Base-by-base conservation (phyloP, 2,888 invertebrate genomes). In the Cotesia congregata region DNA sequence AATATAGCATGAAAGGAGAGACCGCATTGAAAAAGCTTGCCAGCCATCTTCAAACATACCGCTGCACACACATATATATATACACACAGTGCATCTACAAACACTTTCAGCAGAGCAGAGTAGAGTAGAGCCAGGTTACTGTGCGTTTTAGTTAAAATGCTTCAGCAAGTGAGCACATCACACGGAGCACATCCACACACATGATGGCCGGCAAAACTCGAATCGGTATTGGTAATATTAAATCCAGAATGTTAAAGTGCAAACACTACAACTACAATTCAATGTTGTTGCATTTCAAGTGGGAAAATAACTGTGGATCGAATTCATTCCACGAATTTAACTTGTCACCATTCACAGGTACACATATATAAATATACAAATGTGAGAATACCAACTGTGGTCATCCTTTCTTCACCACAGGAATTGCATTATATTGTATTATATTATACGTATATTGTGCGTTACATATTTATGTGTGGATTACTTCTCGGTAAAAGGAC, bases 301-400 rank as follows among this genome's bases (percentile, higher is more conserved):
- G 50, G 50, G 62, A 40, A 72, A 20, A 40, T 40, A 40, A 62
- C 41, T 62, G 72, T 72, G 72, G 15, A 76, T 76, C 76, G 76
- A 76, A 76, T 76, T 59, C 73, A 50, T 76, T 76, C 73, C 67
- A 64, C 68, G 76, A 76, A 76, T 69, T 73, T 64, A 62, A 69
- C 72, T 73, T 73, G 73, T 76, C 73, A 73, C 64, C 68, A 40
- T 72, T 72, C n/a, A 67, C 20, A 6, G 12, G 41, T 39, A 73
- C 67, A 50, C 17, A 68, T 15, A 41, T 40, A n/a, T 41, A 41
- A 9, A 68, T 62, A 15, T 6, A 20, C 62, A 30, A 12, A 9
- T 65, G 38, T 70, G 12, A 59, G 50, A 20, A 15, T 70, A 30
- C 15, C 9, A 38, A 12, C 39, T 60, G 59, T n/a, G 62, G 38